Evolutionary conservation across 2,888 invertebrate genomes (phyloP), one percentile per base, ranked within the genome.

Genomic region (Amorpha juglandis): DNA sequence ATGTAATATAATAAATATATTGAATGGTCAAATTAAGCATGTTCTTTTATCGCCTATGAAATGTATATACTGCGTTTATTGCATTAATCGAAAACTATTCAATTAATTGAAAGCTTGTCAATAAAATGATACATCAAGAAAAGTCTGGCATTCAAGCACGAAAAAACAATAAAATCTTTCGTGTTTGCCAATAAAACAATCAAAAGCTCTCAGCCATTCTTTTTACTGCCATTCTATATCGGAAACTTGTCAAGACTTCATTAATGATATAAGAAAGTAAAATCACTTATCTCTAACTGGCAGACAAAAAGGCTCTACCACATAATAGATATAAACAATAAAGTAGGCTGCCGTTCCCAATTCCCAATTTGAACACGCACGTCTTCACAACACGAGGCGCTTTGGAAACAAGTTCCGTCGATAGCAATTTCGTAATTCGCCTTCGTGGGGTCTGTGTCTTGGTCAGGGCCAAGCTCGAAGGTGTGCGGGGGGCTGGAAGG

Each of bases 361-460:
- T 81, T 75, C 74, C 75, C 74, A 76, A 72, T 72, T 76, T 73
- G 71, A 76, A 79, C 68, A 75, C 73, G 76, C 74, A 72, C 75
- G 75, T 76, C 72, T 69, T 71, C 67, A 69, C 67, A 64, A 62
- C 72, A 70, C 75, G 71, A 66, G 74, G 75, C 75, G 74, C 70
- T 74, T 71, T 73, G 73, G 79, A 78, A 89, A 88, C 88, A 77
- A 80, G 89, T 87, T 87, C 80, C 74, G 73, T 79, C 82, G 82
- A 84, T 84, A 83, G 83, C 83, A 86, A 89, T 90, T 89, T 91
- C 89, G 87, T 92, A 91, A 90, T 88, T 86, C 80, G 85, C 88
- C 86, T 87, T 86, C 80, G 78, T 79, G 82, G 79, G 82, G 84
- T 85, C 84, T 85, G 83, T 89, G 92, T 92, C 92, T 91, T 91